Conservation (phyloP, 2,888 invertebrate species). For the Electrophaes corylata region DNA sequence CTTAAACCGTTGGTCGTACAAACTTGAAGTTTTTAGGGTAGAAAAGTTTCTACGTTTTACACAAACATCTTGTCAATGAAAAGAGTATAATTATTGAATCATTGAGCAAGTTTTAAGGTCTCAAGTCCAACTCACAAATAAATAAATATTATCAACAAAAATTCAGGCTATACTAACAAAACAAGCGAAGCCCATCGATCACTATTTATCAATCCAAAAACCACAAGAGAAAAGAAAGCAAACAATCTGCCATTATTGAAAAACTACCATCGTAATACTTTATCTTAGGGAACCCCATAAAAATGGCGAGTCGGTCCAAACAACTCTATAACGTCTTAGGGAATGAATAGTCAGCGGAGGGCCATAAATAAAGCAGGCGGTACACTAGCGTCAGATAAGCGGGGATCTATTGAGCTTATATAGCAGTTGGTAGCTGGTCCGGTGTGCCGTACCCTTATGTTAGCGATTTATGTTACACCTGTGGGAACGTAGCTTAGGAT, state of each 20-base stretch:
- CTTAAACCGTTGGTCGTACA: too few species aligned
- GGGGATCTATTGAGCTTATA: slow-evolving; percentile 76
- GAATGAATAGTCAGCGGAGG: slow-evolving; percentile 71
- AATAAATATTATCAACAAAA: slow-evolving; percentile 10
- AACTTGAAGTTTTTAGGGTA: too few species aligned
- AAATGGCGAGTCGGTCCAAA: slow-evolving; percentile 60
- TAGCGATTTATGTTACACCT: slow-evolving; percentile 65
- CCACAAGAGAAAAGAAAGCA: slow-evolving; percentile 42
- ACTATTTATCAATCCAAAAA: slow-evolving; percentile 40
- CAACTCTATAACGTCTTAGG: slow-evolving; percentile 65
- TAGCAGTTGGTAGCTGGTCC: slow-evolving; percentile 65
- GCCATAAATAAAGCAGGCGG: slow-evolving; percentile 66
- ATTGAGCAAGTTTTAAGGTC: background rate
- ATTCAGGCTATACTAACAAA: slow-evolving; percentile 20
- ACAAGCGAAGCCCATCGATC: slow-evolving; percentile 32
- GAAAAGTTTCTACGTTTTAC: too few species aligned
- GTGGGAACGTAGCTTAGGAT: slow-evolving; percentile 50
- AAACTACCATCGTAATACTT: slow-evolving; percentile 44
- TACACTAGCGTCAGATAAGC: slow-evolving; percentile 71
- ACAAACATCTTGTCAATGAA: too few species aligned
- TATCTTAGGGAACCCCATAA: slow-evolving; percentile 57
- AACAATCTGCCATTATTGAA: slow-evolving; percentile 45
- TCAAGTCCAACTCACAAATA: background rate
- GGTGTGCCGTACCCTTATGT: slow-evolving; percentile 53
- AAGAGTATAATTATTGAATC: too few species aligned